Evolutionary conservation across 2,888 invertebrate genomes (phyloP), one percentile per base, ranked within the genome.

Genomic region (Minunthozetes semirufus): DNA sequence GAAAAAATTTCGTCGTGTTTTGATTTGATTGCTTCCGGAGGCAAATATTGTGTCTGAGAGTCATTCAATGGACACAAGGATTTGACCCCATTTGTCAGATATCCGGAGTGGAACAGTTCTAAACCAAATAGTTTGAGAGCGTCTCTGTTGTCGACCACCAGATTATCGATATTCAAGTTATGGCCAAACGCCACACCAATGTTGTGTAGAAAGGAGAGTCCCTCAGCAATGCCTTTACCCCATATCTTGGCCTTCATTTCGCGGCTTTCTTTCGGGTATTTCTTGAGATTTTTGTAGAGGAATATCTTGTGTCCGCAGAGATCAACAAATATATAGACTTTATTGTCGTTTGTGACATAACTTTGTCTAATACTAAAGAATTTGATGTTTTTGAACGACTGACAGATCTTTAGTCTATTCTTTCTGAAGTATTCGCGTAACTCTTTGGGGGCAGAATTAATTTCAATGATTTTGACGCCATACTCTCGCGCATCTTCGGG

Each of bases 241-340:
- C 70, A 48, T 2, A 46, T 27, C 8, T 48, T 70, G 1, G 42
- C 48, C 48, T 38, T 70, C 25, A 15, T 13, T 70, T 38, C 70
- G 1, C 70, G 29, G 13, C 22, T 70, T 13, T 27, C 70, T 15
- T 11, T 70, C 15, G 46, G 42, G 38, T 15, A 15, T 3, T 15
- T 70, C 27, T 70, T 48, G 13, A 70, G n/a, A 5, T 38, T 13
- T 6, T 38, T 38, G 3, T 1, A 15, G 3, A 70, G 13, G 70
- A 70, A 70, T 13, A 13, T 70, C 70, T 70, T 70, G 17, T 70
- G 70, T 70, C 46, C 70, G 19, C 22, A n/a, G n/a, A 70, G n/a
- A 48, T 70, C 70, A 13, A 70, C 22, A n/a, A 70, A 70, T 22
- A 70, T 70, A 27, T 70, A 70, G 2, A 70, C 15, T 33, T 48